These are phyloP conservation scores for Elysia crispata DNA, from an alignment of 2,888 invertebrate species.

Conservation along the genomic window DNA sequence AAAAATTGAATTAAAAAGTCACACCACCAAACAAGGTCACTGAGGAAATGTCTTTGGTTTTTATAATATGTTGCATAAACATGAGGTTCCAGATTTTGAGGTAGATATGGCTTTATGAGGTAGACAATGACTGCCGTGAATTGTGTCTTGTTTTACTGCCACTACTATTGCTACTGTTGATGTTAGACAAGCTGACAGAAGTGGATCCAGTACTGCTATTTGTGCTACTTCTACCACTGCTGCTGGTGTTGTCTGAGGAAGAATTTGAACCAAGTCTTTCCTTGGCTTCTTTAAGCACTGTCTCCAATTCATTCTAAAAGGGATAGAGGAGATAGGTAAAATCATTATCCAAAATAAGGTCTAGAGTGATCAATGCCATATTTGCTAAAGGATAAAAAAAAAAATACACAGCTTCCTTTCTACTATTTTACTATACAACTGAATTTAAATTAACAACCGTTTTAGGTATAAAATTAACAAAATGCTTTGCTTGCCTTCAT, in stretches of 20 bases:
- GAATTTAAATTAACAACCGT: too few species aligned
- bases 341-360: not conserved
- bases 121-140: not conserved
- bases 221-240: not conserved
- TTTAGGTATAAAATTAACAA: too few species aligned
- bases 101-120: too few species aligned
- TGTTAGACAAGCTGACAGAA: not conserved
- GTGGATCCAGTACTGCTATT: not conserved
- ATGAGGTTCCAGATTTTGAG: too few species aligned
- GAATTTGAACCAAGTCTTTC: constrained; percentile 49
- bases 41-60: too few species aligned
- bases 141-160: not conserved
- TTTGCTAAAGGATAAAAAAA: too few species aligned
- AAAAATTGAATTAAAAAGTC: too few species aligned
- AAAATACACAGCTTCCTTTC: too few species aligned
- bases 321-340: not conserved
- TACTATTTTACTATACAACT: too few species aligned
- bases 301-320: constrained; percentile 61
- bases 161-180: not conserved
- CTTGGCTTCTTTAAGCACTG: constrained; percentile 59
- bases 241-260: constrained; percentile 18
- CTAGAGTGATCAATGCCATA: not conserved
- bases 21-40: too few species aligned
- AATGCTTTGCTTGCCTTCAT: too few species aligned
- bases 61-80: too few species aligned